Percentiles rank a stretch among this genome's conserved stretches.
Evolutionary conservation across 2,113 vertebrate species (phyloP).

Genomic region (Orthonyx spaldingii): DNA sequence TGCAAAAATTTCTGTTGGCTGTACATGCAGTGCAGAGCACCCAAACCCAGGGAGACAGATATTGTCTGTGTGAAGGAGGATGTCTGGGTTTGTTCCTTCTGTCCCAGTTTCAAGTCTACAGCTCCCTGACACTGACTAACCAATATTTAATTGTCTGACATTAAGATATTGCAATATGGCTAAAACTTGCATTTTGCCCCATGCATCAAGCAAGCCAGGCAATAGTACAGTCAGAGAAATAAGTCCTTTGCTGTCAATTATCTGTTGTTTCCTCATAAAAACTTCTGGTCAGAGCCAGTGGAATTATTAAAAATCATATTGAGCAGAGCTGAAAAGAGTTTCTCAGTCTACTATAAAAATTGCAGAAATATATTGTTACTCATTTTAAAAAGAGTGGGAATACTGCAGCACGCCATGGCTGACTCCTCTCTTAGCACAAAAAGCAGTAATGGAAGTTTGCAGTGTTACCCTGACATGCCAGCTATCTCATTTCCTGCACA

Average conservation of each 20-base stretch:
- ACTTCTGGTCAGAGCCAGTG: neutral
- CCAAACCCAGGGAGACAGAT: neutral
- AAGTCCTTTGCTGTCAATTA: neutral
- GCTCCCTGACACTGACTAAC: neutral
- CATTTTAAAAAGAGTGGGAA: constrained; percentile 3
- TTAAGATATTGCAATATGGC: neutral
- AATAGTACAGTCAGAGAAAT: neutral
- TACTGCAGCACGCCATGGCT: neutral
- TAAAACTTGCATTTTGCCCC: neutral
- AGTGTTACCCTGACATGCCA: neutral
- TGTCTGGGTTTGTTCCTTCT: neutral
- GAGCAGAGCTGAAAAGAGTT: neutral
- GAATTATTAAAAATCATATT: neutral
- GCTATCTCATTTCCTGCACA: constrained; percentile 23
- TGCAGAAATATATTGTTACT: neutral
- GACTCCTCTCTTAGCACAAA: neutral
- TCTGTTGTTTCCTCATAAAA: neutral
- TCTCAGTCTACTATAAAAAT: neutral
- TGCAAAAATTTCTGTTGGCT: neutral
- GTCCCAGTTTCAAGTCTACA: neutral
- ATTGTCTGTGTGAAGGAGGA: neutral
- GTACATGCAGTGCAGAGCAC: neutral
- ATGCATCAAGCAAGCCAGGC: neutral
- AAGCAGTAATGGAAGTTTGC: neutral
- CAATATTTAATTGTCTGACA: neutral